Evolutionary conservation across 1,140 invertebrate genomes (phyloP), one percentile per base, ranked within the genome.

Genomic region (Contarinia nasturtii): DNA sequence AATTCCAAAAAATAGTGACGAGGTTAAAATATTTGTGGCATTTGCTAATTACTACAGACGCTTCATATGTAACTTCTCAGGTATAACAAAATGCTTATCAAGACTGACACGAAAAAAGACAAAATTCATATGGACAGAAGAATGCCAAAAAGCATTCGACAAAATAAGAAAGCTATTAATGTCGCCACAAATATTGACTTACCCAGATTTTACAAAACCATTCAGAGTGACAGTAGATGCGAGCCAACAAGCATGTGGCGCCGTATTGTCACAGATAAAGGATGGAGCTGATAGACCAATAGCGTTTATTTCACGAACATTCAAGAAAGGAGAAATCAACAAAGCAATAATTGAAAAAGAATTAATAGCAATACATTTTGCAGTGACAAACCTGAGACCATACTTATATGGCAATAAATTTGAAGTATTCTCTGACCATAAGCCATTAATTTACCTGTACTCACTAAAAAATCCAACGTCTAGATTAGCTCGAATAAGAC

Each of bases 321-420:
- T 72, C 14, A 57, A 46, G 21, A 47, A 50, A 5, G 48, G 53
- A 1, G 68, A 74, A 56, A 49, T 46, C 11, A 60, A 61, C 15
- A 71, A 66, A 44, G 50, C 50, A 0, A 57, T 56, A 14, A 61
- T 61, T 1, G 65, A 72, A 53, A 48, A 57, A 47, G 67, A 70
- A 57, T 54, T 57, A 14, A 49, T 70, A 21, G 64, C 62, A 14
- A 51, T 70, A 11, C 44, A 70, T 2, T 57, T 55, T 48, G 65
- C 63, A 7, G 55, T 67, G 10, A 56, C 63, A 48, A 51, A 65
- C 45, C 69, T 68, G 42, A 18, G 59, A 33, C 57, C 55, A 19
- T 61, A 63, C 52, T 47, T 65, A 19, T 57, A 51, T 42, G 61
- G 57, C 14, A 51, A 43, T 21, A 54, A 61, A 51, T 61, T 65